These are phyloP conservation scores for Andrena hattorfiana DNA, from an alignment of 2,888 invertebrate genomes.

Conservation along the genomic window DNA sequence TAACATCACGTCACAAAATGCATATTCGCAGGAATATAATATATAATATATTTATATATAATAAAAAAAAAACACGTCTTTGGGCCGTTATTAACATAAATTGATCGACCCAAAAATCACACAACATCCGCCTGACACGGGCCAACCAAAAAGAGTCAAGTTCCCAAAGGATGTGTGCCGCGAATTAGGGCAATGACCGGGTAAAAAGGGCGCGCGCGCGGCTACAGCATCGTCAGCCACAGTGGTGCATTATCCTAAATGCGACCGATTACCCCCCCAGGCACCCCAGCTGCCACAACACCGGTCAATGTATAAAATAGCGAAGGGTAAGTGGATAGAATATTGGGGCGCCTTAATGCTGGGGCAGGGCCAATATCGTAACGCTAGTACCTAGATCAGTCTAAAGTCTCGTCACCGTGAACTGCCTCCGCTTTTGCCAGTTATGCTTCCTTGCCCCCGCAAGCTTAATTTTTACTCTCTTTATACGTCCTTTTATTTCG, in stretches of 20 bases:
- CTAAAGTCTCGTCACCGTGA: constrained; percentile 85
- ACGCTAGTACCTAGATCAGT: constrained; percentile 85
- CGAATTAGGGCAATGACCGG: constrained; percentile 80
- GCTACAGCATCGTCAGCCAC: constrained; percentile 81
- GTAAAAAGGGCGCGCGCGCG: constrained; percentile 77
- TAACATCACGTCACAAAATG: constrained; percentile 90
- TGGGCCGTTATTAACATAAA: constrained; percentile 82
- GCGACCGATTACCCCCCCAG: constrained; percentile 79
- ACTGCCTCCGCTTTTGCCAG: constrained; percentile 82
- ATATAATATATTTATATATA: constrained; percentile 91
- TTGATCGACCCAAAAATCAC: constrained; percentile 81
- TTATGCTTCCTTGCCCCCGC: constrained; percentile 81
- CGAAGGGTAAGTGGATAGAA: constrained; percentile 69
- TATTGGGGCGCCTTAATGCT: constrained; percentile 75
- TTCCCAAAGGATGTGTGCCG: constrained; percentile 78
- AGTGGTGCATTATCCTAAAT: constrained; percentile 84
- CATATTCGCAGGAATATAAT: constrained; percentile 88
- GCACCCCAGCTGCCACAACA: constrained; percentile 77
- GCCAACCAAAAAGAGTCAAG: constrained; percentile 80
- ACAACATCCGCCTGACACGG: constrained; percentile 81
- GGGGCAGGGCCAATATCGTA: constrained; percentile 80
- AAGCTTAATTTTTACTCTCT: constrained; percentile 74
- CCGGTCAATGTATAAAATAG: constrained; percentile 75
- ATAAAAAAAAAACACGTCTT: constrained; percentile 82
- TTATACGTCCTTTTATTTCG: constrained; percentile 34